Evolutionary conservation across 1,140 invertebrate genomes (phyloP).

Genomic region (Leptonema lineaticorne): DNA sequence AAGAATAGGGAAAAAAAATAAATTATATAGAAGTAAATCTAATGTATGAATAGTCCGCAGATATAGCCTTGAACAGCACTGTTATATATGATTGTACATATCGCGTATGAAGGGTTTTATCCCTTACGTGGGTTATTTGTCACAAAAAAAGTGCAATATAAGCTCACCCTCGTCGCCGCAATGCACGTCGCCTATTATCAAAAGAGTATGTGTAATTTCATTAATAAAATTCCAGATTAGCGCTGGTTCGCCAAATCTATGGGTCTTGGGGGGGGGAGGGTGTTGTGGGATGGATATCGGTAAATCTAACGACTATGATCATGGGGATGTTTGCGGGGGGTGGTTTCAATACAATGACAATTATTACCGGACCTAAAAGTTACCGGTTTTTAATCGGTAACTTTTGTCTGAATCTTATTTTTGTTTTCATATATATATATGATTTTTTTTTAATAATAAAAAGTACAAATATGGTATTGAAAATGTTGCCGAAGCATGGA

Average conservation of each 20-base stretch:
- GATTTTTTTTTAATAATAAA: too few relatives aligned
- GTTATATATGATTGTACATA: not conserved
- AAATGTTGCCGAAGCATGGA: too few relatives aligned
- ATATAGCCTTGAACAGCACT: not conserved
- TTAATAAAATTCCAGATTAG: conserved; percentile 32
- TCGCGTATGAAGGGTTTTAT: not conserved
- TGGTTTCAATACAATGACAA: not conserved
- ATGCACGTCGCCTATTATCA: conserved; percentile 15
- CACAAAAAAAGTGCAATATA: conserved; percentile 15
- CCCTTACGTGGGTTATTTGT: not conserved
- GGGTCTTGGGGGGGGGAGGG: not conserved
- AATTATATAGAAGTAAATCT: not conserved
- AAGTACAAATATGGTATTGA: too few relatives aligned
- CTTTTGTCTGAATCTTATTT: too few relatives aligned
- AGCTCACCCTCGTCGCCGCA: not conserved
- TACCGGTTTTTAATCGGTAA: too few relatives aligned
- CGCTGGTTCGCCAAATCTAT: conserved; percentile 19
- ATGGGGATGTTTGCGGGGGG: not conserved
- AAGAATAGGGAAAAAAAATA: not conserved
- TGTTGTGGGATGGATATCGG: not conserved
- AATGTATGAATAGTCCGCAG: not conserved
- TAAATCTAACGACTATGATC: too few relatives aligned
- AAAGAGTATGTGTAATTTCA: conserved; percentile 31
- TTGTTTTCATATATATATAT: too few relatives aligned
- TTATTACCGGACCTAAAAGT: too few relatives aligned